Conservation (phyloP, 30 jellyfish, hydroid and myxozoan species). For the Cassiopea andromeda region DNA sequence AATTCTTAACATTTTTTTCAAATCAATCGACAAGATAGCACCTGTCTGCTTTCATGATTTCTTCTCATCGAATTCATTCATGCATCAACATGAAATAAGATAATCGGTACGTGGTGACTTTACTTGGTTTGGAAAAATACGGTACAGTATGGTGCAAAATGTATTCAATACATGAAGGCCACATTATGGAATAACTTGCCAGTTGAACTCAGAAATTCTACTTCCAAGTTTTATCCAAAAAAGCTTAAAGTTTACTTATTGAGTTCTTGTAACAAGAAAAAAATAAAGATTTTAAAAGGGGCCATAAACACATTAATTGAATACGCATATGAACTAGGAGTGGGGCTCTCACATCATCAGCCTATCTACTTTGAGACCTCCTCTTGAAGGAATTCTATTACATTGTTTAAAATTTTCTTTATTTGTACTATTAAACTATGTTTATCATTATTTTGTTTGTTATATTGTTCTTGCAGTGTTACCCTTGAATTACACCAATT, state of each 20-base stretch:
- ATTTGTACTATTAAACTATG: background rate
- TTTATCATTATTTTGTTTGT: no score
- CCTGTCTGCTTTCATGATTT: background rate
- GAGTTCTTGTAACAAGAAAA: background rate
- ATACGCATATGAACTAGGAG: background rate
- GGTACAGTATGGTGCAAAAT: background rate
- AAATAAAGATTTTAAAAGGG: background rate
- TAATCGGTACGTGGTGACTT: background rate
- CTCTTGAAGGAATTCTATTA: background rate
- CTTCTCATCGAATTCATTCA: background rate
- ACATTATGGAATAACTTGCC: constrained; percentile 5
- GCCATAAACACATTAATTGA: background rate
- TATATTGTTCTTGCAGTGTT: no score
- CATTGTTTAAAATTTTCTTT: background rate
- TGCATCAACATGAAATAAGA: background rate
- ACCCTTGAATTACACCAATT: no score
- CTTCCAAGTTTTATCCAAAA: background rate
- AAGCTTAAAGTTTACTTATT: background rate
- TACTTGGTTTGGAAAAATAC: background rate
- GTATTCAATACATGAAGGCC: background rate
- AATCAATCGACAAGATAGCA: background rate
- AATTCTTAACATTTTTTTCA: background rate
- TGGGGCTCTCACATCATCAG: background rate
- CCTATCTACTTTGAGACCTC: background rate
- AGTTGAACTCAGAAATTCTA: constrained; percentile 3